Percentiles rank a stretch among this genome's conserved stretches.
Evolutionary conservation across 1,140 invertebrate species (phyloP).

Genomic region (Euglossa dilemma): DNA sequence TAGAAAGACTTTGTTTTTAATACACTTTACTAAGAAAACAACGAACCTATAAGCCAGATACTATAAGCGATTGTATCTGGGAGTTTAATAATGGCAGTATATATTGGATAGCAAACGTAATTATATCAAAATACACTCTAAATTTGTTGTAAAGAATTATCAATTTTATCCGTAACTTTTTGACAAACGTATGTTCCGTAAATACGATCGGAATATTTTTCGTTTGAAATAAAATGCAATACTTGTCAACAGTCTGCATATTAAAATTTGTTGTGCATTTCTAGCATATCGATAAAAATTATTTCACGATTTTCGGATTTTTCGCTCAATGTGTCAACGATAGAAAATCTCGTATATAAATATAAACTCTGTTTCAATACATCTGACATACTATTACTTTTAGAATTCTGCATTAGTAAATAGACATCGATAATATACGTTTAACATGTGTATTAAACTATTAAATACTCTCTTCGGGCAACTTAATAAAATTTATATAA

Average conservation of each 20-base stretch:
- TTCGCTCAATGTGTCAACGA: background rate
- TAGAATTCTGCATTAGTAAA: slow-evolving; percentile 49
- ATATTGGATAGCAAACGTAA: slow-evolving; percentile 50
- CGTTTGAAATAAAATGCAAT: slow-evolving; percentile 35
- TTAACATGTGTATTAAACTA: slow-evolving; percentile 63
- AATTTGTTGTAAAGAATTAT: background rate
- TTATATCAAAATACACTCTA: slow-evolving; percentile 41
- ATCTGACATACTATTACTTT: slow-evolving; percentile 38
- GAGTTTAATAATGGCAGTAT: slow-evolving; percentile 63
- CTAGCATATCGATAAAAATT: background rate
- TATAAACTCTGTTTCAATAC: slow-evolving; percentile 37
- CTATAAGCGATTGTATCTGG: slow-evolving; percentile 25
- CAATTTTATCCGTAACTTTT: slow-evolving; percentile 6
- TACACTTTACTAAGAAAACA: slow-evolving; percentile 30
- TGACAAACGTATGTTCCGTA: background rate
- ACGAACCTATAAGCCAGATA: slow-evolving; percentile 43
- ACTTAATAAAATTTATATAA: slow-evolving; percentile 68
- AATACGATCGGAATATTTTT: slow-evolving; percentile 27
- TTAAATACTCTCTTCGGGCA: slow-evolving; percentile 67
- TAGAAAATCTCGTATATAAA: slow-evolving; percentile 41
- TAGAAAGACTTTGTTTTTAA: slow-evolving; percentile 38
- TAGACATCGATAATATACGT: slow-evolving; percentile 40
- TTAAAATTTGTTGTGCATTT: slow-evolving; percentile 12
- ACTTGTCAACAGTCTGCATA: slow-evolving; percentile 40
- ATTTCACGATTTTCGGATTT: background rate